These are phyloP conservation scores for Neopipo cinnamomea DNA, from an alignment of 2,113 vertebrate species.

Conservation along the genomic window DNA sequence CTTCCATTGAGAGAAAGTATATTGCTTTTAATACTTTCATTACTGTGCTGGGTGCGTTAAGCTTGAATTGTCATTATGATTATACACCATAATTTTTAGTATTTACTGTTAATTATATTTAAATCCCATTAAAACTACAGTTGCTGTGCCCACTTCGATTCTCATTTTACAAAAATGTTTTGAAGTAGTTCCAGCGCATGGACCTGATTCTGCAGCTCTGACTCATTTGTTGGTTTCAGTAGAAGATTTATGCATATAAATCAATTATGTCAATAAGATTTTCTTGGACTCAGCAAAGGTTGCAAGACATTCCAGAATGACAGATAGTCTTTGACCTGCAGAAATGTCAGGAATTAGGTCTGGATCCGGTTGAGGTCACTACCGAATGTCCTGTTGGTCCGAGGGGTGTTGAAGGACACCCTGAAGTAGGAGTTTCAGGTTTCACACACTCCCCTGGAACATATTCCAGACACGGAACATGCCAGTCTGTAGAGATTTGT, in stretches of 20 bases:
- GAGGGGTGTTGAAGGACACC: background rate
- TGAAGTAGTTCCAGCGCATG: constrained; percentile 6
- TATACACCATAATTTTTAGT: constrained; percentile 23
- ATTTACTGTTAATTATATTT: constrained; percentile 35
- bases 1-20: background rate
- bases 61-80: constrained; percentile 39
- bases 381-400: background rate
- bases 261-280: background rate
- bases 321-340: background rate
- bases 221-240: background rate
- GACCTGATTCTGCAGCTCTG: background rate
- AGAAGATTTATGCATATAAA: background rate
- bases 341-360: background rate
- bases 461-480: background rate
- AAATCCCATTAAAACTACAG: constrained; percentile 36
- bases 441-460: background rate
- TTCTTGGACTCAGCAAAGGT: background rate
- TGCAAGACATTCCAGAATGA: background rate
- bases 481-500: background rate
- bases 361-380: background rate
- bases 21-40: constrained; percentile 28
- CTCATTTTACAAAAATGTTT: background rate
- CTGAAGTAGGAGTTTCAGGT: background rate
- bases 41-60: background rate
- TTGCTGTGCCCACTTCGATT: background rate